phyloP scores from a whole-genome alignment of 2,888 invertebrate genomes.

The Drosophila trichaetosa region DNA sequence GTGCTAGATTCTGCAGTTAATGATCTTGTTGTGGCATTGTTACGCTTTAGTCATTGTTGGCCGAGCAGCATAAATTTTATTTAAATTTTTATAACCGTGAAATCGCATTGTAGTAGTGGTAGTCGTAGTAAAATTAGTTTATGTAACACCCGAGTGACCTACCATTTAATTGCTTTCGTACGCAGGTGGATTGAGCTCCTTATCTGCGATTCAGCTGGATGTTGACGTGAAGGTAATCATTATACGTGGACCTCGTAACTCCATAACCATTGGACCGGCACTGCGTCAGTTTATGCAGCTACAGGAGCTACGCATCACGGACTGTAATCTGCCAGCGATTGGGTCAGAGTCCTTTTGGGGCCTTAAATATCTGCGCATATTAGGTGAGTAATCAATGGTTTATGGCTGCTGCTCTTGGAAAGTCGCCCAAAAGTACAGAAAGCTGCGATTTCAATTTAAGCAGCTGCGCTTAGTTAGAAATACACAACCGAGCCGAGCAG shows the following conservation, averaged over 20 bases:
- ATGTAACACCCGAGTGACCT: conserved; percentile 25
- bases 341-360: conserved; percentile 94
- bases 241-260: conserved; percentile 89
- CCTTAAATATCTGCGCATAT: conserved; percentile 87
- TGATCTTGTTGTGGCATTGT: conserved; percentile 63
- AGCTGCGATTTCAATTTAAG: conserved; percentile 69
- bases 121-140: conserved; percentile 24
- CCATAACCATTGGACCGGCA: conserved; percentile 90
- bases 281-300: conserved; percentile 88
- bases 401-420: conserved; percentile 37
- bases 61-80: conserved; percentile 35
- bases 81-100: conserved; percentile 6
- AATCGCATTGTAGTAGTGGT: not conserved
- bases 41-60: conserved; percentile 31
- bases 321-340: conserved; percentile 91
- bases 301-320: conserved; percentile 90
- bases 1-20: conserved; percentile 59
- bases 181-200: conserved; percentile 88
- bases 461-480: conserved; percentile 65
- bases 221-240: conserved; percentile 88
- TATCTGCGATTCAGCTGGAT: conserved; percentile 89
- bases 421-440: conserved; percentile 1
- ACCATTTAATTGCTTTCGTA: conserved; percentile 25
- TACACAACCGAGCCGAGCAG: conserved; percentile 4
- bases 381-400: conserved; percentile 83